These are phyloP conservation scores for Pterocles orientalis DNA, from an alignment of 2,113 vertebrate genomes.

Conservation along the genomic window DNA sequence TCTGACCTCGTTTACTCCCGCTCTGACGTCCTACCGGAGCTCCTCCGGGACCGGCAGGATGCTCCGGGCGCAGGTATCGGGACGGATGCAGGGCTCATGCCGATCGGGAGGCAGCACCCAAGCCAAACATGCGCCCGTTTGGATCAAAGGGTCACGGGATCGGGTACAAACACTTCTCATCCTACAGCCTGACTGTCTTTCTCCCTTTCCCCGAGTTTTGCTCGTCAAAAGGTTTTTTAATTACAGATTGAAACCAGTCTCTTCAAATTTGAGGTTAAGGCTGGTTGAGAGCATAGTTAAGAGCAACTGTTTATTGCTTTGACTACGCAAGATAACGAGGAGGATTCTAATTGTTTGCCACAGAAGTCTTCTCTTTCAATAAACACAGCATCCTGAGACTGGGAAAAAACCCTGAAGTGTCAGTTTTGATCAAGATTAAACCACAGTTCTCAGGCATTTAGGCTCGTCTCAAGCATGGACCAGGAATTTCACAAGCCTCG, in stretches of 20 bases:
- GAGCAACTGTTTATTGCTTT: conserved; percentile 13
- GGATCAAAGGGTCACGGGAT: neutral
- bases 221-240: conserved; percentile 6
- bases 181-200: neutral
- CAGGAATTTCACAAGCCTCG: neutral
- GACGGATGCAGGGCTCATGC: accelerated
- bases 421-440: neutral
- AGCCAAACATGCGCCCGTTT: accelerated
- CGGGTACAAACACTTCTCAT: neutral
- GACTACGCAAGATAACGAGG: neutral
- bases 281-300: neutral
- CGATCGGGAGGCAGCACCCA: accelerated
- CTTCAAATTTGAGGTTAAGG: neutral
- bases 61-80: neutral
- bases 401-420: neutral
- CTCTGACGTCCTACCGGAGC: neutral
- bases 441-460: neutral
- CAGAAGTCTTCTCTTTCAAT: neutral
- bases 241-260: neutral
- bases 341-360: neutral
- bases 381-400: neutral
- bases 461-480: accelerated
- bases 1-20: conserved; percentile 29
- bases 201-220: neutral
- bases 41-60: neutral